Evolutionary conservation across 2,888 invertebrate genomes (phyloP).

Genomic region (Chirona hameri): DNA sequence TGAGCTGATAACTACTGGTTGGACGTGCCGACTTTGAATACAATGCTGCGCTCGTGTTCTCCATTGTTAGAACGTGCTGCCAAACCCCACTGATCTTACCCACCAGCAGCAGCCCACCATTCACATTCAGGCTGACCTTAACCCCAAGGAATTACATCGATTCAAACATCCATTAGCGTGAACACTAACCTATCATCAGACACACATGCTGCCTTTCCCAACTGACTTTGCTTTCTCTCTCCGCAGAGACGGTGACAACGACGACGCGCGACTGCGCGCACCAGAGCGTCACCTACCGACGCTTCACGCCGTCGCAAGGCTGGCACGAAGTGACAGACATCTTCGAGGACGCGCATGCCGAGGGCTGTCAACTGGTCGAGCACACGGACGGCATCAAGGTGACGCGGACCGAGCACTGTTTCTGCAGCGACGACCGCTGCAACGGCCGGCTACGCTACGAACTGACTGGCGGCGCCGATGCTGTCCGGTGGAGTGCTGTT

Average conservation of each 20-base stretch:
- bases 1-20: too few species aligned
- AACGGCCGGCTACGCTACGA: conserved; percentile 50
- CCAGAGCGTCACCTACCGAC: conserved; percentile 58
- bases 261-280: conserved; percentile 66
- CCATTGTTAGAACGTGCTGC: too few species aligned
- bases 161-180: too few species aligned
- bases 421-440: conserved; percentile 69
- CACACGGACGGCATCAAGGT: conserved; percentile 42
- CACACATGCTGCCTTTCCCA: too few species aligned
- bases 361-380: conserved; percentile 56
- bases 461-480: conserved; percentile 13
- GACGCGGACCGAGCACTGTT: conserved; percentile 61
- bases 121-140: too few species aligned
- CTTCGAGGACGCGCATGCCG: conserved; percentile 60
- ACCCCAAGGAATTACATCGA: too few species aligned
- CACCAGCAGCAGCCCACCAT: too few species aligned
- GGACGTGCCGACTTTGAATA: too few species aligned
- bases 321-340: conserved; percentile 37
- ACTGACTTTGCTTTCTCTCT: background rate
- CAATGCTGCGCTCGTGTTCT: too few species aligned
- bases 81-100: too few species aligned
- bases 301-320: conserved; percentile 34
- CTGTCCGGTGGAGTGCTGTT: background rate
- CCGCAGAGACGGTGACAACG: conserved; percentile 58
- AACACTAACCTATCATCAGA: too few species aligned